These are phyloP conservation scores for Hippopotamus amphibius DNA, from an alignment of 2,113 vertebrate genomes.

Conservation along the genomic window DNA sequence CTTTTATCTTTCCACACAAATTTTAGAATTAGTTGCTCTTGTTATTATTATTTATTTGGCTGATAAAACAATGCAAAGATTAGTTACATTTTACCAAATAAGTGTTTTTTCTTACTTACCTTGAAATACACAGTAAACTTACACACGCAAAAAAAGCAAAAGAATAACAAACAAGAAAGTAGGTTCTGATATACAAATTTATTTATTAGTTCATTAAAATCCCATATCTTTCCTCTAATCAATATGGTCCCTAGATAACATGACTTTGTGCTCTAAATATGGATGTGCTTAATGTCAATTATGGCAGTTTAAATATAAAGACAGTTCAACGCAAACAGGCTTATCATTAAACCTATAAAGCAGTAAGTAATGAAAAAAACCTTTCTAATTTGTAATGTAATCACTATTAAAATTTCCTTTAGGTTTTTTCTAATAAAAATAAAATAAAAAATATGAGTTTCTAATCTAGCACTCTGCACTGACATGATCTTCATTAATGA, in stretches of 20 bases:
- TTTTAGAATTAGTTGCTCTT: neutral
- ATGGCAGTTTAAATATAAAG: neutral
- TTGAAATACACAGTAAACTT: neutral
- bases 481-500: neutral
- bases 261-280: neutral
- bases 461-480: neutral
- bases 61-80: neutral
- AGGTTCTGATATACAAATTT: neutral
- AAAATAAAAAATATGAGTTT: neutral
- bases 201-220: neutral
- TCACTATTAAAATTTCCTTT: neutral
- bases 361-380: neutral
- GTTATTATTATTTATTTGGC: neutral
- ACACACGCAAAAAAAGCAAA: neutral
- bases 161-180: neutral
- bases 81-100: neutral
- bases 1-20: neutral
- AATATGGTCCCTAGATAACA: neutral
- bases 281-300: neutral
- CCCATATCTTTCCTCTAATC: neutral
- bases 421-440: neutral
- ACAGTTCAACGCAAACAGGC: neutral
- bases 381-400: neutral
- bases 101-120: neutral
- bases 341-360: neutral